These are phyloP conservation scores for Fulmarus glacialis DNA, from an alignment of 2,113 vertebrate species.

Conservation along the genomic window DNA sequence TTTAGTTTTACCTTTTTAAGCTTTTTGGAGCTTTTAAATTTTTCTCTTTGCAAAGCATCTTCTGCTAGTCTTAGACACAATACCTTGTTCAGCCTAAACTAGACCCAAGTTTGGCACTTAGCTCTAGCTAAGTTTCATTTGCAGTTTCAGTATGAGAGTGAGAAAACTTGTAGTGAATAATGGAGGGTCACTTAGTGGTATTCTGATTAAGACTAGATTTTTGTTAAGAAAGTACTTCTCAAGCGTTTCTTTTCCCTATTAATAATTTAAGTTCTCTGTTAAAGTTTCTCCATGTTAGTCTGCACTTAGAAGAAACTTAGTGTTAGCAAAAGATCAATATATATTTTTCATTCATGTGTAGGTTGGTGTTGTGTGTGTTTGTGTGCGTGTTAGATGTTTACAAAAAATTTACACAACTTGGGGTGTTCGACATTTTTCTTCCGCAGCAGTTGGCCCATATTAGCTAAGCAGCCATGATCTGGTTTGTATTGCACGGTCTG, in stretches of 20 bases:
- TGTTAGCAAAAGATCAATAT: constrained; percentile 56
- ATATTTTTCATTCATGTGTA: constrained; percentile 73
- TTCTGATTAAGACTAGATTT: not conserved
- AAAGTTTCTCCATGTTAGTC: not conserved
- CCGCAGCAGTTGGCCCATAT: constrained; percentile 99
- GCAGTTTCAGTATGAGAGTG: not conserved
- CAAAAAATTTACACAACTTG: constrained; percentile 99
- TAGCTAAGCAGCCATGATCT: constrained; percentile 99
- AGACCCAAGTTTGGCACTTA: not conserved
- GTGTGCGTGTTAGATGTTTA: constrained; percentile 93
- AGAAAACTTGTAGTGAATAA: not conserved
- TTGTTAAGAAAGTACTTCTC: not conserved
- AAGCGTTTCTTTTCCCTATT: not conserved
- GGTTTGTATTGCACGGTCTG: constrained; percentile 99
- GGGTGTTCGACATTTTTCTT: constrained; percentile 99
- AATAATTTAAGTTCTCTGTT: not conserved
- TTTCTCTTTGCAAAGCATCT: not conserved
- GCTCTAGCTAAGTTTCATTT: not conserved
- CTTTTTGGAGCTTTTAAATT: not conserved
- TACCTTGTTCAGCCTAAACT: constrained; percentile 23
- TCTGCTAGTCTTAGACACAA: not conserved
- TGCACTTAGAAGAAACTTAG: not conserved
- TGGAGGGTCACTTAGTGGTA: not conserved
- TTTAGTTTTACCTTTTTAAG: not conserved
- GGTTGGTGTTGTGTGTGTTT: constrained; percentile 87